phyloP scores from a whole-genome alignment of 2,888 invertebrate genomes.

The Harpagoxenus sublaevis region DNA sequence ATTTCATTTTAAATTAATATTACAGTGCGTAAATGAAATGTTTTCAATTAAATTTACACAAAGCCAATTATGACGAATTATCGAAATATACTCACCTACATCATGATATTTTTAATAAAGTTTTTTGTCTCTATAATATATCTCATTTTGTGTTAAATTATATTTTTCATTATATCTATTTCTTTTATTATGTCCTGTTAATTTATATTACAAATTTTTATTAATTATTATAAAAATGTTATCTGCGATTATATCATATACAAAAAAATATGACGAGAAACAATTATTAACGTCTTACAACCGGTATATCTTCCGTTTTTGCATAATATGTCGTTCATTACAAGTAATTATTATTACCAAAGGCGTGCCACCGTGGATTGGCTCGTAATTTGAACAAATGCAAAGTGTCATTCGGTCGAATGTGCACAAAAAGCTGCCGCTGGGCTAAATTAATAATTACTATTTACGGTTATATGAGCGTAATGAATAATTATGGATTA shows the following conservation, averaged over 20 bases:
- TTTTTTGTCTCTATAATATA: background rate
- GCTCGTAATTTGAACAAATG: slow-evolving; percentile 53
- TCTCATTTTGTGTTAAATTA: background rate
- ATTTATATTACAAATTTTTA: background rate
- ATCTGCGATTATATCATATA: background rate
- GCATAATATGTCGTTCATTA: slow-evolving; percentile 2
- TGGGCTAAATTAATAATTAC: slow-evolving; percentile 70
- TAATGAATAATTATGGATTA: slow-evolving; percentile 64
- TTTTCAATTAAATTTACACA: background rate
- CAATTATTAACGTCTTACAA: slow-evolving; percentile 7
- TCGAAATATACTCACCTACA: background rate
- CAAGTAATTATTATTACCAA: slow-evolving; percentile 35
- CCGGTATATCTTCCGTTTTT: background rate
- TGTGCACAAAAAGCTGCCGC: slow-evolving; percentile 53
- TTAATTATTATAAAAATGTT: background rate
- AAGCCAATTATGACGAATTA: background rate
- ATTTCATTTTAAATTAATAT: slow-evolving; percentile 3
- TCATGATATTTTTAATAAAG: background rate
- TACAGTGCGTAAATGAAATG: background rate
- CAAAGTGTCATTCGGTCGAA: slow-evolving; percentile 53
- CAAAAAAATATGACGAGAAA: background rate
- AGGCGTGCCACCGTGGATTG: slow-evolving; percentile 30
- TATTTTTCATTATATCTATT: background rate
- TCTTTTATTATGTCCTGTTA: background rate
- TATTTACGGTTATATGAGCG: slow-evolving; percentile 70